Percentiles rank a stretch among this genome's conserved stretches.
Evolutionary conservation across 2,888 invertebrate genomes (phyloP).

Genomic region (Parelbella ahira): DNA sequence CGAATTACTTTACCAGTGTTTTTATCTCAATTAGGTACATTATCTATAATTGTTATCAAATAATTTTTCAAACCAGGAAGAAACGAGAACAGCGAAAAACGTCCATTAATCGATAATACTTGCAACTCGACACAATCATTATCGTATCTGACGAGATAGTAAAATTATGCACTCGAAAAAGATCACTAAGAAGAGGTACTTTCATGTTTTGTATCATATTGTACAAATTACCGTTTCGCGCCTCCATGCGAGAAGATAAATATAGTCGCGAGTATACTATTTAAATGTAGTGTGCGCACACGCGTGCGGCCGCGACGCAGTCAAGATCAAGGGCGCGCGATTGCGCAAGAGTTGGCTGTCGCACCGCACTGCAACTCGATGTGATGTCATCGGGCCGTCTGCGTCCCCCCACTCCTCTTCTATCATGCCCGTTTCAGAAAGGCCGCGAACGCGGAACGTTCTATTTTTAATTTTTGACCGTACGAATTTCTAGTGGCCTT

Average conservation of each 20-base stretch:
- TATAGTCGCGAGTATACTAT: slow-evolving; percentile 62
- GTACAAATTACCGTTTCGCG: slow-evolving; percentile 60
- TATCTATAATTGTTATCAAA: slow-evolving; percentile 4
- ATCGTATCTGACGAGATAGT: neutral
- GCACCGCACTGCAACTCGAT: slow-evolving; percentile 67
- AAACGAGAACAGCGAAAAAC: slow-evolving; percentile 7
- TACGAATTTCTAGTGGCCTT: slow-evolving; percentile 34
- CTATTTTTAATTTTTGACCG: slow-evolving; percentile 62
- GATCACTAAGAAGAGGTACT: slow-evolving; percentile 20
- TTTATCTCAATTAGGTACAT: neutral
- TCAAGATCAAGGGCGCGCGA: slow-evolving; percentile 80
- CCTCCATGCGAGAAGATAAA: slow-evolving; percentile 70
- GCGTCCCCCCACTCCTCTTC: slow-evolving; percentile 44
- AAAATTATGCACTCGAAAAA: slow-evolving; percentile 7
- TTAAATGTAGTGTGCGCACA: slow-evolving; percentile 58
- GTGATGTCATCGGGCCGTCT: slow-evolving; percentile 75
- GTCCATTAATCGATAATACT: slow-evolving; percentile 11
- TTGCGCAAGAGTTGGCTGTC: slow-evolving; percentile 79
- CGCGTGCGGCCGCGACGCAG: slow-evolving; percentile 76
- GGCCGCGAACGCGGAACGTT: slow-evolving; percentile 66
- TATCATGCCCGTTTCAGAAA: slow-evolving; percentile 46
- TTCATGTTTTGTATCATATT: slow-evolving; percentile 36
- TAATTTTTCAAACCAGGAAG: neutral
- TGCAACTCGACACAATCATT: neutral
- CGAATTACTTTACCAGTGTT: neutral